Conservation (phyloP, 2,797 vertebrate species). For the Cossypha heuglini region DNA sequence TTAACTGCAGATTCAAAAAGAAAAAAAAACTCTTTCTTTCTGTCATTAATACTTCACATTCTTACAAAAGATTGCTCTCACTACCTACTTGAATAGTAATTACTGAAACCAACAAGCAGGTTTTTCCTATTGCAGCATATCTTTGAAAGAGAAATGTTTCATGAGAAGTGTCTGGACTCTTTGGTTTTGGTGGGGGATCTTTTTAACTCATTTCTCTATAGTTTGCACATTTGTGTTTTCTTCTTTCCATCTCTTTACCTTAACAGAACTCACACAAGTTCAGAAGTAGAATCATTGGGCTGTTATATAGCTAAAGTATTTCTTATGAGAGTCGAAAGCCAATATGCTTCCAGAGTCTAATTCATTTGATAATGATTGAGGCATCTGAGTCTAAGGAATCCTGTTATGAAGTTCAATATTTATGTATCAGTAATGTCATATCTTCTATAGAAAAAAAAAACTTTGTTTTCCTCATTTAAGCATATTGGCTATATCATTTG, state of each 20-base stretch:
- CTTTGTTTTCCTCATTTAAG: not conserved
- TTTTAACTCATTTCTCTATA: constrained; percentile 2
- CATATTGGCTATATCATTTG: not conserved
- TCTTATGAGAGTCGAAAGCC: not conserved
- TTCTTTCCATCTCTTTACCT: constrained; percentile 31
- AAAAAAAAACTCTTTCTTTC: not conserved
- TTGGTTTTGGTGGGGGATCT: not conserved
- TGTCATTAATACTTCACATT: not conserved
- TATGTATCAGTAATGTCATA: not conserved
- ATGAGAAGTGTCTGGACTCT: not conserved
- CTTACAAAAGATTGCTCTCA: not conserved
- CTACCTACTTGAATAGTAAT: not conserved
- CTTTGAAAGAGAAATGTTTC: not conserved
- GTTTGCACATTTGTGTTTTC: not conserved
- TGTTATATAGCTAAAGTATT: not conserved
- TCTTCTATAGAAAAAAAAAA: not conserved
- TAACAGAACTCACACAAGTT: constrained; percentile 2
- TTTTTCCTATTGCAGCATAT: not conserved
- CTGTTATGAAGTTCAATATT: constrained; percentile 2
- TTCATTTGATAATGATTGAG: constrained; percentile 29
- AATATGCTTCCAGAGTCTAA: constrained; percentile 18
- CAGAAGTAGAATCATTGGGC: not conserved
- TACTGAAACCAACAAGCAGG: not conserved
- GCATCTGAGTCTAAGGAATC: constrained; percentile 3
- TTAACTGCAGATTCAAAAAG: not conserved